These are phyloP conservation scores for Dynastes maya DNA, from an alignment of 2,888 invertebrate species.

Conservation along the genomic window DNA sequence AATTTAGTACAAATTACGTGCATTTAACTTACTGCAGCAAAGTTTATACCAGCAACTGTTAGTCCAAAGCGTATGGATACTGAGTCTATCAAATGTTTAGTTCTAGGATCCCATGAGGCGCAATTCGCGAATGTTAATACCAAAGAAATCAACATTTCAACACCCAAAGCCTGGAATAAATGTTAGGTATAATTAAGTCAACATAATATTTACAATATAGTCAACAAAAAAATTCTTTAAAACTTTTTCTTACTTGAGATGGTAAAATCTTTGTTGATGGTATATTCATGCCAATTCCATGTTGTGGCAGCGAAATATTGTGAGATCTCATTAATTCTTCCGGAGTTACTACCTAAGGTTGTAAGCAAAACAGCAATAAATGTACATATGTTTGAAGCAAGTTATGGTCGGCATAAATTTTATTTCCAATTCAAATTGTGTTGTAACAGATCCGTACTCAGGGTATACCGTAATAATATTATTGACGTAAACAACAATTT, in stretches of 20 bases:
- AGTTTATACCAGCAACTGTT: constrained; percentile 76
- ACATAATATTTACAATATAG: no score
- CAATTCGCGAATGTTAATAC: constrained; percentile 79
- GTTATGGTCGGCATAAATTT: no score
- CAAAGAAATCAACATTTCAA: constrained; percentile 78
- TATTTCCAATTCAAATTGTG: no score
- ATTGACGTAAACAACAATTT: no score
- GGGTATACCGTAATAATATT: no score
- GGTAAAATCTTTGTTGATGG: constrained; percentile 59
- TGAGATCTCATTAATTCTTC: constrained; percentile 47
- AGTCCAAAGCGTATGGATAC: constrained; percentile 79
- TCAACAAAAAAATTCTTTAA: not conserved
- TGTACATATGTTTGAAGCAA: no score
- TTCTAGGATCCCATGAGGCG: constrained; percentile 81
- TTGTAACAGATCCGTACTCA: no score
- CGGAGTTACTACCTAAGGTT: constrained; percentile 61
- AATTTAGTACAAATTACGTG: not conserved
- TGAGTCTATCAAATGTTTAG: constrained; percentile 77
- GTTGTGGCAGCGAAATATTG: constrained; percentile 5
- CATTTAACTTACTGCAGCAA: constrained; percentile 74
- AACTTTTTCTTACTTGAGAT: constrained; percentile 41
- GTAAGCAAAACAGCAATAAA: no score
- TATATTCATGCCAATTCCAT: constrained; percentile 51
- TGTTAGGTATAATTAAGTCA: no score
- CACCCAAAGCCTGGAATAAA: constrained; percentile 72